A percentile compares a stretch with the other conserved stretches of the same genome.
phyloP scores from a whole-genome alignment of 2,797 vertebrate species.

The Myotis planiceps region DNA sequence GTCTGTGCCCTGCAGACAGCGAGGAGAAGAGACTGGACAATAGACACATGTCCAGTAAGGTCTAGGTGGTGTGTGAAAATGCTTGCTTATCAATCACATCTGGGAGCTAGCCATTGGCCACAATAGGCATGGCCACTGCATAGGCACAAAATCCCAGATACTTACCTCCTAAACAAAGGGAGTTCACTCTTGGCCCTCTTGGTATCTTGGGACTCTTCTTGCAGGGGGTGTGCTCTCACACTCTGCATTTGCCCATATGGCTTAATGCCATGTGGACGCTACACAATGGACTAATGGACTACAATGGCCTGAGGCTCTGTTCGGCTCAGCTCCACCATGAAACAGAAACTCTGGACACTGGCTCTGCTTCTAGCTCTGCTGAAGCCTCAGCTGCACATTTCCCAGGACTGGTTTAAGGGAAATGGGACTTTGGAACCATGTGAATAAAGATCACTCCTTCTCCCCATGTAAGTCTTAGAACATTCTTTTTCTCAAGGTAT shows the following conservation, averaged over 20 bases:
- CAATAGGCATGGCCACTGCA: neutral
- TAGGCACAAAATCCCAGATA: neutral
- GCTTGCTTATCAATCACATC: neutral
- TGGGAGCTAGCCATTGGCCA: neutral
- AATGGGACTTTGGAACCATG: neutral
- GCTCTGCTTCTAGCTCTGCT: neutral
- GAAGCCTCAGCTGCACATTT: neutral
- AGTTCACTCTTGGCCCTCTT: neutral
- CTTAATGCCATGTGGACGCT: neutral
- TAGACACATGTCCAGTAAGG: neutral
- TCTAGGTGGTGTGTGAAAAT: neutral
- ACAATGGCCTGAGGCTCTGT: neutral
- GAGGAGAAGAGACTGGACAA: neutral
- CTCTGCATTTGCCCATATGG: neutral
- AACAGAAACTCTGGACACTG: neutral
- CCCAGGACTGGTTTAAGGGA: neutral
- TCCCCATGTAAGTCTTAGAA: neutral
- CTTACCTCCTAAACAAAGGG: neutral
- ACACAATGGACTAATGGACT: neutral
- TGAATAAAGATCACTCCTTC: neutral
- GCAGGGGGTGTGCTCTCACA: neutral
- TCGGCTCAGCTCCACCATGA: neutral
- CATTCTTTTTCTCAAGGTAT: neutral
- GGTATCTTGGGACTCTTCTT: neutral
- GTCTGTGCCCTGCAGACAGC: neutral